Evolutionary conservation across 2,888 invertebrate species (phyloP).

Genomic region (Crematogaster levior): DNA sequence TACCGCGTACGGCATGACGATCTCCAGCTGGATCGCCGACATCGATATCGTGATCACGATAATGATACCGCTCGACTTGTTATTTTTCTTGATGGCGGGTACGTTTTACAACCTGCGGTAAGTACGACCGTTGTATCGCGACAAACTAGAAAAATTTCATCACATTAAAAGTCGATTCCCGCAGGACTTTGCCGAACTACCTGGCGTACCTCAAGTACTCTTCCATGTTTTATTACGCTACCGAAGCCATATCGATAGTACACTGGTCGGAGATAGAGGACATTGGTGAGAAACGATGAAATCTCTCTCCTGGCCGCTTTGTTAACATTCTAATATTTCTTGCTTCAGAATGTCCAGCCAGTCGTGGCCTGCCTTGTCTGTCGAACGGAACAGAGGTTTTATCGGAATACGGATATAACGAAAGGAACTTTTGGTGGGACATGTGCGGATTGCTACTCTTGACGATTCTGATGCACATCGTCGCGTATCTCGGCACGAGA

Average conservation of each 20-base stretch:
- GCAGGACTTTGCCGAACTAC: conserved; percentile 85
- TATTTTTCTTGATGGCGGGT: conserved; percentile 86
- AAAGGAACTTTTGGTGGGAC: conserved; percentile 66
- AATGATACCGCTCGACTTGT: conserved; percentile 86
- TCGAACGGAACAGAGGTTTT: conserved; percentile 72
- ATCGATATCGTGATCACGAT: conserved; percentile 85
- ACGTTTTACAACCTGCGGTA: conserved; percentile 83
- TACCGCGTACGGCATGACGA: conserved; percentile 85
- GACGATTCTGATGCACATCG: conserved; percentile 65
- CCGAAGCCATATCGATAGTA: conserved; percentile 87
- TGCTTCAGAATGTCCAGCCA: conserved; percentile 69
- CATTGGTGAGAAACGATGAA: conserved; percentile 84
- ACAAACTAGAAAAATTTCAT: conserved; percentile 74
- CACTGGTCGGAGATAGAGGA: conserved; percentile 86
- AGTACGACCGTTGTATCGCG: conserved; percentile 63
- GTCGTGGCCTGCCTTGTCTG: conserved; percentile 67
- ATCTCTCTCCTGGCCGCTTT: background rate
- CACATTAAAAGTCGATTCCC: conserved; percentile 20
- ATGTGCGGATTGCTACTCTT: conserved; percentile 66
- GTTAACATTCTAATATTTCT: background rate
- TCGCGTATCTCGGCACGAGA: conserved; percentile 72
- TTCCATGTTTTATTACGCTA: conserved; percentile 87
- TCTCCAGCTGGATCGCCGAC: conserved; percentile 86
- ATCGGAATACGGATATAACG: conserved; percentile 72
- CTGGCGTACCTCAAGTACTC: conserved; percentile 86